Evolutionary conservation across 1,140 invertebrate genomes (phyloP).

Genomic region (Onthophagus taurus): DNA sequence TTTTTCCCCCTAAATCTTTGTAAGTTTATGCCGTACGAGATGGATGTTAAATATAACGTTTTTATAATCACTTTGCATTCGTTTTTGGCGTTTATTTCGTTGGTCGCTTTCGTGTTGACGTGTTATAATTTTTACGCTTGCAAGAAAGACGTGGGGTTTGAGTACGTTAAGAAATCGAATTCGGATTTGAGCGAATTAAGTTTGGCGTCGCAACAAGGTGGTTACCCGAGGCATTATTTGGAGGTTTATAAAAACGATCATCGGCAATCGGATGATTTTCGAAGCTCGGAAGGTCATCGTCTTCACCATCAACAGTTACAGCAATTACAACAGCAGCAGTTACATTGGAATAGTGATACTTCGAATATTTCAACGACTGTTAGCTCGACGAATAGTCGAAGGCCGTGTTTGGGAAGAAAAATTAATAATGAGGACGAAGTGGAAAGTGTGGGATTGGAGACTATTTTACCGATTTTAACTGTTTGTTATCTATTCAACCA

Average conservation of each 20-base stretch:
- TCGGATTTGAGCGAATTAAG: conserved; percentile 30
- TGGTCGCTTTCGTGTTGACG: conserved; percentile 29
- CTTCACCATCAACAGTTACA: conserved; percentile 13
- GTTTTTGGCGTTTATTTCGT: conserved; percentile 35
- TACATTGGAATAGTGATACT: conserved; percentile 30
- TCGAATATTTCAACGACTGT: conserved; percentile 38
- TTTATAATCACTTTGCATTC: conserved; percentile 43
- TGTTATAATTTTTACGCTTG: conserved; percentile 26
- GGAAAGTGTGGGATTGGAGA: conserved; percentile 39
- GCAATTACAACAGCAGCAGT: not conserved
- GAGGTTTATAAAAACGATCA: conserved; percentile 1
- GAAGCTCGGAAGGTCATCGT: conserved; percentile 7
- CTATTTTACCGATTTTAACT: conserved; percentile 40
- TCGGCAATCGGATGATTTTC: conserved; percentile 17
- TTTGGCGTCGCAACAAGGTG: conserved; percentile 15
- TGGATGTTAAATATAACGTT: conserved; percentile 42
- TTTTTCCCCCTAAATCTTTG: conserved; percentile 28
- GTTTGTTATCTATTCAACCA: conserved; percentile 47
- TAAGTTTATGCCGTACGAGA: conserved; percentile 38
- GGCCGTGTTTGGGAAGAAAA: conserved; percentile 29
- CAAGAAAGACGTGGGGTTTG: conserved; percentile 23
- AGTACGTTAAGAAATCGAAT: conserved; percentile 34
- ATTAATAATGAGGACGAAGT: conserved; percentile 16
- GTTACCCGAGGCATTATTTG: conserved; percentile 1
- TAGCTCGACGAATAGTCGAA: conserved; percentile 39